Percentiles rank a stretch among this genome's conserved stretches.
These are phyloP conservation scores for Mythimna vitellina DNA, from an alignment of 2,888 invertebrate species.

Conservation along the genomic window DNA sequence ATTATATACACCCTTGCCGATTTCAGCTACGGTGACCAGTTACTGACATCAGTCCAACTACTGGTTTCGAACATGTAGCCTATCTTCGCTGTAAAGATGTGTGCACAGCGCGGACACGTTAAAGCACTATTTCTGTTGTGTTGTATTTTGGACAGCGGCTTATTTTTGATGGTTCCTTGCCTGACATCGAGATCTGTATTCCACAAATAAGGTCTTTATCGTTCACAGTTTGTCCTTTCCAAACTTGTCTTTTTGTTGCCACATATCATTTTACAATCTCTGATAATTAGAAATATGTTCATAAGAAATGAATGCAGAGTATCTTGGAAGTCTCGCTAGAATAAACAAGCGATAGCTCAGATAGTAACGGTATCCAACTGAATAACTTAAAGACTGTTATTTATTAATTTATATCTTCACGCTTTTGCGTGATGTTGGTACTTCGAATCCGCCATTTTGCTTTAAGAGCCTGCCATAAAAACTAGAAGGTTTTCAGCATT, in stretches of 20 bases:
- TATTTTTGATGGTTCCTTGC: no score
- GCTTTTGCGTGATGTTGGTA: constrained; percentile 8
- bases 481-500: not conserved
- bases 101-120: no score
- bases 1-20: no score
- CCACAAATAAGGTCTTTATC: no score
- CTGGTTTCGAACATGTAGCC: no score
- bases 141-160: no score
- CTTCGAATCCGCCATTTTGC: constrained; percentile 5
- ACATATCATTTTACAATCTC: constrained; percentile 5
- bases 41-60: no score
- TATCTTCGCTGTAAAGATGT: no score
- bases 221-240: not conserved
- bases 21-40: no score
- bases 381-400: constrained; percentile 45
- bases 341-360: constrained; percentile 31
- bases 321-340: constrained; percentile 36
- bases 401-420: constrained; percentile 33
- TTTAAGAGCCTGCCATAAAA: not conserved
- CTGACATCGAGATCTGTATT: no score
- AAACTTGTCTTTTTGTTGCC: not conserved
- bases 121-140: no score
- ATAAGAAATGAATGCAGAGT: constrained; percentile 28
- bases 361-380: constrained; percentile 27
- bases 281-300: constrained; percentile 26